These are phyloP conservation scores for Agrotis clavis DNA, from an alignment of 2,888 invertebrate genomes.

Conservation along the genomic window DNA sequence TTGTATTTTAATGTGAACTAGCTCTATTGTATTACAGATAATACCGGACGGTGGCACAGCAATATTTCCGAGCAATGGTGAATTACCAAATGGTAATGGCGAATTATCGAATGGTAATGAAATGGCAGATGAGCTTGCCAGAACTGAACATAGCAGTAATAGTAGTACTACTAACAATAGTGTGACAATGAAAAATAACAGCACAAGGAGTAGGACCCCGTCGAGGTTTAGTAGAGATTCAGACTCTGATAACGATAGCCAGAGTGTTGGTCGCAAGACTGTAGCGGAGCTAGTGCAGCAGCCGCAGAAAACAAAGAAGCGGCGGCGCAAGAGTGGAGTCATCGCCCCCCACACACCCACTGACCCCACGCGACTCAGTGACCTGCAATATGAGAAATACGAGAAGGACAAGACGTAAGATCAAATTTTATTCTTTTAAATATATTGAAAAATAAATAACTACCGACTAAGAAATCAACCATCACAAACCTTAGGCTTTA, in stretches of 20 bases:
- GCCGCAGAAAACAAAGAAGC: slow-evolving; percentile 65
- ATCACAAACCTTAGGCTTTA: background rate
- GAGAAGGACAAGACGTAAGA: slow-evolving; percentile 91
- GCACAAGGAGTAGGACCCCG: slow-evolving; percentile 77
- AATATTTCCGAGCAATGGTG: slow-evolving; percentile 34
- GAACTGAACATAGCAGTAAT: slow-evolving; percentile 22
- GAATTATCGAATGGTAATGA: slow-evolving; percentile 69
- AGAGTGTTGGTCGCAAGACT: slow-evolving; percentile 81
- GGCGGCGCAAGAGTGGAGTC: slow-evolving; percentile 87
- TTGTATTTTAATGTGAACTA: slow-evolving; percentile 23
- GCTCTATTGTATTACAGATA: slow-evolving; percentile 70
- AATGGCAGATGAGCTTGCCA: slow-evolving; percentile 42
- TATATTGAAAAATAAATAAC: background rate
- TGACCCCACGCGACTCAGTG: slow-evolving; percentile 81
- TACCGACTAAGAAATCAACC: background rate
- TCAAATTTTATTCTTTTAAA: background rate
- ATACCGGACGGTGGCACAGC: slow-evolving; percentile 73
- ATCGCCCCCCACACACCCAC: slow-evolving; percentile 89
- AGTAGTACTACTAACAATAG: slow-evolving; percentile 19
- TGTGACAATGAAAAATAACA: slow-evolving; percentile 74
- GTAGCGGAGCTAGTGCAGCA: slow-evolving; percentile 81
- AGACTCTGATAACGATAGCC: slow-evolving; percentile 74
- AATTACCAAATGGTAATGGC: slow-evolving; percentile 41
- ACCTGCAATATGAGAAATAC: slow-evolving; percentile 89
- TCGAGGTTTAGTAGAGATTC: slow-evolving; percentile 76